Percentiles rank a stretch among this genome's conserved stretches.
Conservation (phyloP, 2,888 invertebrate species). For the Diarsia brunnea region DNA sequence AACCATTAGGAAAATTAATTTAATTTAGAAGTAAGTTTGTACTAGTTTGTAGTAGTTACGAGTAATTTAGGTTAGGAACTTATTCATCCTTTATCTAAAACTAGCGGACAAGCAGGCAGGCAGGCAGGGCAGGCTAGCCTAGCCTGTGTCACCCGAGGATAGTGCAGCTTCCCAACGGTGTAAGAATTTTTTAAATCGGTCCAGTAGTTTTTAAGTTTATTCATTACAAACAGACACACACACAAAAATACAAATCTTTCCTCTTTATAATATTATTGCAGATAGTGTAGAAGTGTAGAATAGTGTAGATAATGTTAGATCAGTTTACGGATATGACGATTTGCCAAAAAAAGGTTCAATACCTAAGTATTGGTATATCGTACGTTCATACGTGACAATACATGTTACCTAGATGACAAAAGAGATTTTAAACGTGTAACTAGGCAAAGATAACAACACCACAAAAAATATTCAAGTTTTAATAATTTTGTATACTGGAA, state of each 20-base stretch:
- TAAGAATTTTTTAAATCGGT: no score
- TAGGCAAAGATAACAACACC: neutral
- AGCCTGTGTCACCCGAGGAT: no score
- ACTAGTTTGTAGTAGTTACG: neutral
- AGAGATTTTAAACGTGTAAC: neutral
- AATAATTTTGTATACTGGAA: neutral
- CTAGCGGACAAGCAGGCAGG: no score
- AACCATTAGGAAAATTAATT: constrained; percentile 1
- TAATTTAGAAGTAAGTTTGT: neutral
- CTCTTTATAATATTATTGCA: no score
- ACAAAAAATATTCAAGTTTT: neutral
- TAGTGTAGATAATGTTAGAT: no score
- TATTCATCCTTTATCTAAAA: neutral
- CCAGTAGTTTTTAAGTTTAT: no score
- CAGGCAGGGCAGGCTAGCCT: no score
- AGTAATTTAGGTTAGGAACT: neutral
- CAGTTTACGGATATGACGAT: neutral
- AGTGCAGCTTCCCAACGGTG: no score
- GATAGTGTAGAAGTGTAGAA: no score
- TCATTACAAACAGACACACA: no score
- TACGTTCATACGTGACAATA: neutral
- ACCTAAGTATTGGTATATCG: neutral
- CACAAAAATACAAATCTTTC: no score
- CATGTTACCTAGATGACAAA: neutral
- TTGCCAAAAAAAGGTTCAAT: neutral